Evolutionary conservation across 2,888 invertebrate genomes (phyloP), one percentile per base, ranked within the genome.

Genomic region (Hyposoter dolosus): DNA sequence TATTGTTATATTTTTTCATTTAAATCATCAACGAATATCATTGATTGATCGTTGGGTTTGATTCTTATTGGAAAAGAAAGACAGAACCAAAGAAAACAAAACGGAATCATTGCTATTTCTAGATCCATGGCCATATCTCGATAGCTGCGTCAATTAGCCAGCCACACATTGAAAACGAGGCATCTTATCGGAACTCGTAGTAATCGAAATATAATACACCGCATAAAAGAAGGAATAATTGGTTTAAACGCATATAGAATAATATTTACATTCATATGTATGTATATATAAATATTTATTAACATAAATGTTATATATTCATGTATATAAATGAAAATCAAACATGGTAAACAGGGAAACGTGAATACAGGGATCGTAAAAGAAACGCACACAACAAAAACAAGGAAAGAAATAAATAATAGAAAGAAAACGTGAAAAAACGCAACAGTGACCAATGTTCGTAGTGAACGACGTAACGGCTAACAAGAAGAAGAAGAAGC

Each of bases 51-150:
- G 28, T 35, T 23, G n/a, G 23, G n/a, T 45, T 72, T 35, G 45
- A 78, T 60, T 63, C 35, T 23, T 65, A 43, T 43, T n/a, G 19
- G 43, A 65, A 10, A 12, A 32, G 5, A 28, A 23, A 35, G 9
- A n/a, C 50, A 72, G 45, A 50, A 35, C 7, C 12, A 32, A 56
- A 74, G 23, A n/a, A 28, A 7, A 76, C 47, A 32, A 50, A 65
- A 83, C 72, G 71, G 17, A 71, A 72, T 79, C 23, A 89, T 89
- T 92, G 88, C 88, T 90, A 89, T 92, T 93, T 86, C 56, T 92
- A 93, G 93, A 92, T 93, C 90, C 90, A 91, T 92, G 92, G 91
- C 90, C 90, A 91, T 90, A 92, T 89, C 88, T 89, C 90, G 89
- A 87, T 91, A 91, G 88, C 83, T 83, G 82, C 56, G 88, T 90